Conservation (phyloP, 1,140 invertebrate species). For the Ruditapes philippinarum region DNA sequence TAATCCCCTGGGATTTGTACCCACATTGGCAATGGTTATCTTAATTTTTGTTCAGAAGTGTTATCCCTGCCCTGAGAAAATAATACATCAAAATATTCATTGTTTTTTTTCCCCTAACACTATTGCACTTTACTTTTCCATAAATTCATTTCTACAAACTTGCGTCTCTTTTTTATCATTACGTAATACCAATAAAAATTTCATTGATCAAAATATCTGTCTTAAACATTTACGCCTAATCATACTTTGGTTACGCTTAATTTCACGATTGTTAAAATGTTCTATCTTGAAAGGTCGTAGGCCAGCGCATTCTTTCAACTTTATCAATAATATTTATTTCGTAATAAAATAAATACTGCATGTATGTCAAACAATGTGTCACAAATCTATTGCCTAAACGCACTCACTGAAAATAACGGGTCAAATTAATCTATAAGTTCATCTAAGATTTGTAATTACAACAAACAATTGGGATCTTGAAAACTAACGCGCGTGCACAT, state of each 20-base stretch:
- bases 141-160: not conserved
- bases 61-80: too few species aligned
- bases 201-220: conserved; percentile 35
- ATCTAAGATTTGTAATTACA: not conserved
- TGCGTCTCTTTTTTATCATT: not conserved
- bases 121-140: too few species aligned
- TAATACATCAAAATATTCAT: too few species aligned
- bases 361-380: not conserved
- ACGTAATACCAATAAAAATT: conserved; percentile 6
- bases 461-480: not conserved
- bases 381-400: not conserved
- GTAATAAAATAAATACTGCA: conserved; percentile 1
- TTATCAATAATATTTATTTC: conserved; percentile 35
- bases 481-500: not conserved
- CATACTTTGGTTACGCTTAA: conserved; percentile 12
- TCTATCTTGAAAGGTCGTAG: not conserved
- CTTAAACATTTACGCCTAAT: conserved; percentile 12
- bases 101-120: too few species aligned
- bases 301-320: not conserved
- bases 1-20: too few species aligned
- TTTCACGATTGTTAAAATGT: conserved; percentile 40
- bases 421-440: not conserved
- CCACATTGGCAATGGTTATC: too few species aligned
- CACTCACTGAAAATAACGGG: conserved; percentile 3
- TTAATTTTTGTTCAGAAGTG: too few species aligned